phyloP scores from a whole-genome alignment of 2,113 vertebrate species.

The Cynocephalus volans region DNA sequence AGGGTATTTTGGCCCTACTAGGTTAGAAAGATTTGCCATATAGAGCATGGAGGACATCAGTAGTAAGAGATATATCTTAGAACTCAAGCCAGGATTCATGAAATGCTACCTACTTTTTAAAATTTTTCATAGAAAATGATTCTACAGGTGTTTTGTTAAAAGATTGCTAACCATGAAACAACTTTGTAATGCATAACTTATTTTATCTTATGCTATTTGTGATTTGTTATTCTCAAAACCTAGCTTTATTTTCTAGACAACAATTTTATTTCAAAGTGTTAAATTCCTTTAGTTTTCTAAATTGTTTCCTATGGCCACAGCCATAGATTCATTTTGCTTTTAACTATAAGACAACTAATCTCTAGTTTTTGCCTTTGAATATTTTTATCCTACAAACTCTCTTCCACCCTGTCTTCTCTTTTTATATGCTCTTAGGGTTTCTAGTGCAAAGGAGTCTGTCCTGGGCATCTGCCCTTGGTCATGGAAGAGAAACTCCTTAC shows the following conservation, averaged over 20 bases:
- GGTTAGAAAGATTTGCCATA: not conserved
- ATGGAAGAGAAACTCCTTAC: not conserved
- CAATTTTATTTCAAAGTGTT: not conserved
- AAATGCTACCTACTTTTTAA: not conserved
- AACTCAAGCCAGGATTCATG: not conserved
- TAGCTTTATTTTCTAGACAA: not conserved
- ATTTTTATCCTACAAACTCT: slow-evolving; percentile 7
- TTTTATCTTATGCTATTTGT: not conserved
- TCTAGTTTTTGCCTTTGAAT: not conserved
- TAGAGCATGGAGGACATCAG: not conserved
- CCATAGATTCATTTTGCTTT: not conserved
- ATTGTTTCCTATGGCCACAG: not conserved
- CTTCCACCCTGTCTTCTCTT: not conserved
- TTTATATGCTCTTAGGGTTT: not conserved
- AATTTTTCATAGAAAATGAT: not conserved
- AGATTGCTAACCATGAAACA: not conserved
- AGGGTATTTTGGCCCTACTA: not conserved
- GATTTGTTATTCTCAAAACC: not conserved
- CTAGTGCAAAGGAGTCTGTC: not conserved
- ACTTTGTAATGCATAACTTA: not conserved
- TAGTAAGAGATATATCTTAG: not conserved
- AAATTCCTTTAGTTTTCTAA: not conserved
- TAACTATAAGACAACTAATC: not conserved
- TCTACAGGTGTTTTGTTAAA: not conserved
- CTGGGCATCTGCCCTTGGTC: not conserved